Evolutionary conservation across 2,797 vertebrate species (phyloP).

Genomic region (Vultur gryphus): DNA sequence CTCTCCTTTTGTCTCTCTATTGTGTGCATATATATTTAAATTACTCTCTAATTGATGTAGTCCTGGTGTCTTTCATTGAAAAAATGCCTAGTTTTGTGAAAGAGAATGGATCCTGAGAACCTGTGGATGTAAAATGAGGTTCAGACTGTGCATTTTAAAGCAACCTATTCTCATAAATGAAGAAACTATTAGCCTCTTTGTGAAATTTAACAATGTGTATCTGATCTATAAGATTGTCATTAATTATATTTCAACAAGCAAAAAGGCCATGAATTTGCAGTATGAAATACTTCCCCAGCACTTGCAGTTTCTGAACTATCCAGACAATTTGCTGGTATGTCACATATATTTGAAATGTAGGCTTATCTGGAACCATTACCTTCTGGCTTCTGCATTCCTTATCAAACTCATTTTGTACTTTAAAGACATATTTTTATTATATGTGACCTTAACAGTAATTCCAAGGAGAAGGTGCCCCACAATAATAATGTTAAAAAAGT

Average conservation of each 20-base stretch:
- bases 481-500: not conserved
- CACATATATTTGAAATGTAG: constrained; percentile 42
- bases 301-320: constrained; percentile 18
- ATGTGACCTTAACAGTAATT: constrained; percentile 37
- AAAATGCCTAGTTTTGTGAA: not conserved
- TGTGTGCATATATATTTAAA: constrained; percentile 48
- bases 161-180: constrained; percentile 49
- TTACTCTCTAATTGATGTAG: constrained; percentile 50
- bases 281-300: not conserved
- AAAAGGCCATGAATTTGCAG: constrained; percentile 36
- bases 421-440: constrained; percentile 8
- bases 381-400: constrained; percentile 55
- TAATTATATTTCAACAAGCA: constrained; percentile 19
- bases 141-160: constrained; percentile 42
- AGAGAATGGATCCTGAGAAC: not conserved
- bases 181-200: constrained; percentile 55
- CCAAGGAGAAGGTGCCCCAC: not conserved
- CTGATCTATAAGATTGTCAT: not conserved
- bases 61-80: constrained; percentile 29
- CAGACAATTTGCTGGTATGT: constrained; percentile 15
- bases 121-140: not conserved
- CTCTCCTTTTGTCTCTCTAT: constrained; percentile 34
- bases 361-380: constrained; percentile 43
- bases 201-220: constrained; percentile 46
- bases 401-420: constrained; percentile 42